A percentile compares a stretch with the other conserved stretches of the same genome.
These are phyloP conservation scores for Steatocranus sp. DNA, from an alignment of 2,797 vertebrate genomes.

Conservation along the genomic window DNA sequence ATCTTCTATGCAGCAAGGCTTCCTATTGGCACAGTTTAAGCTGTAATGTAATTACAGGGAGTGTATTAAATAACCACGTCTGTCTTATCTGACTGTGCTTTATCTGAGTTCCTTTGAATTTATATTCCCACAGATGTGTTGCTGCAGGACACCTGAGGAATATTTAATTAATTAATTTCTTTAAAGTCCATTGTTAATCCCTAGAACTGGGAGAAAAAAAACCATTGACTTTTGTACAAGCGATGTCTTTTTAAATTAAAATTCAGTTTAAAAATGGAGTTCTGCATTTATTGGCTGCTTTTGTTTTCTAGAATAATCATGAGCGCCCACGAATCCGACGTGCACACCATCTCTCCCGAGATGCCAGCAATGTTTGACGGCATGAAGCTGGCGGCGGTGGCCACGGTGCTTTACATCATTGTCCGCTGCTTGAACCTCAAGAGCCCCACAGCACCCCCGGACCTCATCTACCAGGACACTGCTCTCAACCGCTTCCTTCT, in stretches of 20 bases:
- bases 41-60: slow-evolving; percentile 26
- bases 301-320: slow-evolving; percentile 65
- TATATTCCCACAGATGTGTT: slow-evolving; percentile 27
- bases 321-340: slow-evolving; percentile 64
- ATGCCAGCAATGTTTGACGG: slow-evolving; percentile 94
- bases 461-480: slow-evolving; percentile 90
- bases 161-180: slow-evolving; percentile 12
- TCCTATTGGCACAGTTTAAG: background rate
- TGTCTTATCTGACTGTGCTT: background rate
- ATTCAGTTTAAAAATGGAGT: background rate
- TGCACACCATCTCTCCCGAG: slow-evolving; percentile 76
- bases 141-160: background rate
- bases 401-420: slow-evolving; percentile 90
- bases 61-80: slow-evolving; percentile 10
- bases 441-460: slow-evolving; percentile 90
- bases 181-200: background rate
- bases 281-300: background rate
- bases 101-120: background rate
- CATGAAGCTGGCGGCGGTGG: slow-evolving; percentile 92
- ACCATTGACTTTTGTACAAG: background rate
- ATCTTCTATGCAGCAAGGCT: background rate
- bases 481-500: slow-evolving; percentile 87
- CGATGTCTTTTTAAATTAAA: background rate
- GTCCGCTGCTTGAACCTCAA: slow-evolving; percentile 96
- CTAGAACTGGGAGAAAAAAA: accelerated